A percentile compares a stretch with the other conserved stretches of the same genome.
Conservation (phyloP, 2,888 invertebrate species). For the Pachymerium ferrugineum region DNA sequence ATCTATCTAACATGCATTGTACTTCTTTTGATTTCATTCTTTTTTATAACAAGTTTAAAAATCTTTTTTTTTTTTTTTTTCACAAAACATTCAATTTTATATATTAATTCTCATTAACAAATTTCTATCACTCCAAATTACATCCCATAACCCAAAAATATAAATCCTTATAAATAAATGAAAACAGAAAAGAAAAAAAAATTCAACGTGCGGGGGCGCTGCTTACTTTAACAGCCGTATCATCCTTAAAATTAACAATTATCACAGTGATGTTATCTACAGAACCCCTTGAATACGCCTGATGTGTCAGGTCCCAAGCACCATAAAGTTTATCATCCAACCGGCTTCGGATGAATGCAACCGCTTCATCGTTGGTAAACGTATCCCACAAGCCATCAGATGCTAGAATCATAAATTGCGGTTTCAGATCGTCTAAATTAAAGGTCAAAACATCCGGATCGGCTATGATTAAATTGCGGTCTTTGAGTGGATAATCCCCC, state of each 20-base stretch:
- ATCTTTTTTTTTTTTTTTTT: too few relatives aligned
- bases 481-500: conserved; percentile 91
- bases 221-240: conserved; percentile 22
- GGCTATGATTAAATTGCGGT: conserved; percentile 86
- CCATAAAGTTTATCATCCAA: conserved; percentile 80
- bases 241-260: conserved; percentile 65
- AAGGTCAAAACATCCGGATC: conserved; percentile 92
- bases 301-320: conserved; percentile 82
- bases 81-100: too few relatives aligned
- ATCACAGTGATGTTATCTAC: conserved; percentile 93
- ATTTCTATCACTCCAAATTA: too few relatives aligned
- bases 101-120: too few relatives aligned
- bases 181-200: not conserved
- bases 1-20: too few relatives aligned
- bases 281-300: conserved; percentile 86
- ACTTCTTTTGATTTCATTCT: too few relatives aligned
- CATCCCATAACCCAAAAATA: too few relatives aligned
- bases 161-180: too few relatives aligned
- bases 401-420: conserved; percentile 80
- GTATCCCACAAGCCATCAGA: conserved; percentile 97
- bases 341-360: conserved; percentile 77
- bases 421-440: conserved; percentile 65
- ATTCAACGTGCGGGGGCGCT: not conserved
- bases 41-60: too few relatives aligned
- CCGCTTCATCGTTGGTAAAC: conserved; percentile 89